Evolutionary conservation across 2,797 vertebrate species (phyloP).

Genomic region (Dryobates pubescens): DNA sequence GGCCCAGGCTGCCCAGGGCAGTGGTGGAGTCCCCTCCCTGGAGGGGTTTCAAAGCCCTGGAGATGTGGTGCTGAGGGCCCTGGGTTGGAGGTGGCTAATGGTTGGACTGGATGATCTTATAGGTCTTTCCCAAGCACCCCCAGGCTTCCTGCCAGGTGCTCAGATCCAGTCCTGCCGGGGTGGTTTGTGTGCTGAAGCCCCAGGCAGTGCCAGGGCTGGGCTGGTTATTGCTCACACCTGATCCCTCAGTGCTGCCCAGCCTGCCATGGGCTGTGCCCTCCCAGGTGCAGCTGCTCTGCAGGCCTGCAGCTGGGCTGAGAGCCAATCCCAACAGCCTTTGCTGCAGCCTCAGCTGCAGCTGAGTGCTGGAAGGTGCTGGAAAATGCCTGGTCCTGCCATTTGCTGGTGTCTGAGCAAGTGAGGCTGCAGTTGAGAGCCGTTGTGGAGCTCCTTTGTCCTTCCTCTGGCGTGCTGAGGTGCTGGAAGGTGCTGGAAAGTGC

Average conservation of each 20-base stretch:
- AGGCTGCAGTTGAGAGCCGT: rapidly evolving
- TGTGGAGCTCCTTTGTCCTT: rapidly evolving
- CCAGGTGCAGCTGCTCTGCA: background rate
- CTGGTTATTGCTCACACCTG: background rate
- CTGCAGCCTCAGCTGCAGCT: background rate
- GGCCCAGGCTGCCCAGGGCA: no score
- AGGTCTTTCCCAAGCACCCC: background rate
- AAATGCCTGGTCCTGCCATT: rapidly evolving
- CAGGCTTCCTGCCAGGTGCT: background rate
- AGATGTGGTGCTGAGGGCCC: no score
- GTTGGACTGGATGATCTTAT: background rate
- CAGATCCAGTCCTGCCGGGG: rapidly evolving
- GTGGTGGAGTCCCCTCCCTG: no score
- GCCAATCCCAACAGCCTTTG: background rate
- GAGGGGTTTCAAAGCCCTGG: no score
- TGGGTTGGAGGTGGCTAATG: no score
- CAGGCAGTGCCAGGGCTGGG: rapidly evolving
- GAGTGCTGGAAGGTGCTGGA: background rate
- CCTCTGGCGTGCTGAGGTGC: background rate
- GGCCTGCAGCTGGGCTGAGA: background rate
- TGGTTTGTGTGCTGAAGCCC: background rate
- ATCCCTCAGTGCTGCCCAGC: no score
- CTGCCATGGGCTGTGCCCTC: background rate
- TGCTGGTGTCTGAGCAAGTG: rapidly evolving
- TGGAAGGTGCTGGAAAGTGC: background rate